Conservation (phyloP, 2,113 vertebrate species). For the Gymnobelideus leadbeateri region DNA sequence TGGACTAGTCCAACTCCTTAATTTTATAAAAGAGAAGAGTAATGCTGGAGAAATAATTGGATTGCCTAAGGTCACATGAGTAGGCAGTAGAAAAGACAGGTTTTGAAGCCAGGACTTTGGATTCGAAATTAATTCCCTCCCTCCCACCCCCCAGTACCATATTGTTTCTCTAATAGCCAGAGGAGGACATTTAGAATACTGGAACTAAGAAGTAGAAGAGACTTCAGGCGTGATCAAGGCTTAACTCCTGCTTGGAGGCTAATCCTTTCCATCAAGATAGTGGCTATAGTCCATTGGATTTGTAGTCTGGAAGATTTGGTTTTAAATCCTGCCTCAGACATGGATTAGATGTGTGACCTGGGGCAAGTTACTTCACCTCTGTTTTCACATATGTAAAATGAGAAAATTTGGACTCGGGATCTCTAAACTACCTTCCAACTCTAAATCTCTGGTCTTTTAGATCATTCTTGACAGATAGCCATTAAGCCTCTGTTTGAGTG, state of each 20-base stretch:
- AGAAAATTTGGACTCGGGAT: neutral
- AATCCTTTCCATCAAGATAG: neutral
- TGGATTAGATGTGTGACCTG: neutral
- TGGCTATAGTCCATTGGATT: neutral
- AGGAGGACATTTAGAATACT: neutral
- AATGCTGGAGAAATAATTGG: neutral
- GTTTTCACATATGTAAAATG: slow-evolving; percentile 51
- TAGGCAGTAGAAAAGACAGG: neutral
- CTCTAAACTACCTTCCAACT: neutral
- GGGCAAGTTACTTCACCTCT: neutral
- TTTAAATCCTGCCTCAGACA: neutral
- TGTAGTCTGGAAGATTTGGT: neutral
- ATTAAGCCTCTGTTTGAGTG: neutral
- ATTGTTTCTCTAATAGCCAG: neutral
- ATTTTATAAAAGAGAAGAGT: neutral
- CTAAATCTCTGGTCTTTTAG: slow-evolving; percentile 7
- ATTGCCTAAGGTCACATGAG: neutral
- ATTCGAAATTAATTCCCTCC: neutral
- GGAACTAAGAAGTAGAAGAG: neutral
- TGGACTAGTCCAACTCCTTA: neutral
- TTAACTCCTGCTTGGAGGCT: neutral
- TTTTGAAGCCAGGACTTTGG: neutral
- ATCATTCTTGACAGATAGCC: neutral
- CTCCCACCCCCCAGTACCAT: neutral
- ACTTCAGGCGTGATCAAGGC: neutral